Evolutionary conservation across 2,888 invertebrate genomes (phyloP).

Genomic region (Yponomeuta malinellus): DNA sequence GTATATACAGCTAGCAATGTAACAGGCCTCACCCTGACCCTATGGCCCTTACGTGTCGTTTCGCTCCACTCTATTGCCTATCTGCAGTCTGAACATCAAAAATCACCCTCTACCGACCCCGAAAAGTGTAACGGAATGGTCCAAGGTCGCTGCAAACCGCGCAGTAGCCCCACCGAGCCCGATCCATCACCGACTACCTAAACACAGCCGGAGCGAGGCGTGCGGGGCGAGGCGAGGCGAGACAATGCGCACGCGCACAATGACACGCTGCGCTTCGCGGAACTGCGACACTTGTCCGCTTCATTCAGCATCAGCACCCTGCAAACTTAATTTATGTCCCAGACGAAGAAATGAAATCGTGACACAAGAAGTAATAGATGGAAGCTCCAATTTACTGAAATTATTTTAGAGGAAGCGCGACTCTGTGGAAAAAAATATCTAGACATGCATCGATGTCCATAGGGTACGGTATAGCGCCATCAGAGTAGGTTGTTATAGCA

Average conservation of each 20-base stretch:
- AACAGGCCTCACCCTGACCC: too few species aligned
- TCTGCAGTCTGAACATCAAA: too few species aligned
- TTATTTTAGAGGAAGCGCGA: neutral
- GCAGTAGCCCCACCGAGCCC: constrained; percentile 56
- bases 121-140: constrained; percentile 3
- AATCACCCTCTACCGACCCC: constrained; percentile 5
- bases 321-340: constrained; percentile 42
- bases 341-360: neutral
- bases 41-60: too few species aligned
- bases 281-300: constrained; percentile 26
- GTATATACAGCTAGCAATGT: too few species aligned
- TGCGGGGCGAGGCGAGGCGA: constrained; percentile 8
- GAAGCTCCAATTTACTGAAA: constrained; percentile 2
- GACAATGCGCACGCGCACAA: constrained; percentile 3
- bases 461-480: neutral
- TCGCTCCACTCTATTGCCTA: too few species aligned
- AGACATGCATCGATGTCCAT: neutral
- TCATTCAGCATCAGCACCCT: constrained; percentile 34
- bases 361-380: neutral
- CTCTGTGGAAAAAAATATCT: too few species aligned
- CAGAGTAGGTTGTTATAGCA: too few species aligned
- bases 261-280: neutral
- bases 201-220: constrained; percentile 27
- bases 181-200: constrained; percentile 47
- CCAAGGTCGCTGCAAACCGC: constrained; percentile 36